Evolutionary conservation across 1,140 invertebrate species (phyloP), one percentile per base, ranked within the genome.

Genomic region (Hyles vespertilio): DNA sequence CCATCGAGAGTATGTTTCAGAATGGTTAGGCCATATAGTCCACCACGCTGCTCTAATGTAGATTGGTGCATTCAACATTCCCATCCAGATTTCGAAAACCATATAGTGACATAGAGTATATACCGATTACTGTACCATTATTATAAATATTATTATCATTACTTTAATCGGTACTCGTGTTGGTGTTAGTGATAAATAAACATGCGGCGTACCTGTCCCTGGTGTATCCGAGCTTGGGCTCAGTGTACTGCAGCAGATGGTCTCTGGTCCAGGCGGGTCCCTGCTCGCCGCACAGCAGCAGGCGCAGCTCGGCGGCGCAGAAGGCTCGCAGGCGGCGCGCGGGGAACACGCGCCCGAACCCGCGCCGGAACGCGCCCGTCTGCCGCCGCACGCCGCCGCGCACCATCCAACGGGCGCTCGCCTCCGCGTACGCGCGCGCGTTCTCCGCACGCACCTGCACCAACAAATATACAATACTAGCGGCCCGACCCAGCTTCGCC

Each of bases 151-250:
- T n/a, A n/a, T n/a, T n/a, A n/a, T n/a, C n/a, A n/a, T n/a, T n/a
- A n/a, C n/a, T n/a, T n/a, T n/a, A n/a, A n/a, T n/a, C n/a, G n/a
- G n/a, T n/a, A n/a, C n/a, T n/a, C n/a, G n/a, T n/a, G n/a, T n/a
- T n/a, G n/a, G n/a, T n/a, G n/a, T n/a, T n/a, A n/a, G n/a, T n/a
- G n/a, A n/a, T n/a, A n/a, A n/a, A n/a, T n/a, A n/a, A n/a, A n/a
- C n/a, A n/a, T n/a, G n/a, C n/a, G 32, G 44, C 22, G 8, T 53
- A 98, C 97, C 97, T 99, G 75, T 99, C 98, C 84, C 94, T 94
- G 9, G 96, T 98, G 84, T 99, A 99, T 12, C 98, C 98, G 22
- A 99, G 91, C 91, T 99, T 99, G 11, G 98, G 98, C 89, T 99
- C 98, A 2, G 98, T 99, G 84, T 98, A 99, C 79, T 79, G 97